Conservation (phyloP, 2,888 invertebrate genomes). For the Isotomurus palustris region DNA sequence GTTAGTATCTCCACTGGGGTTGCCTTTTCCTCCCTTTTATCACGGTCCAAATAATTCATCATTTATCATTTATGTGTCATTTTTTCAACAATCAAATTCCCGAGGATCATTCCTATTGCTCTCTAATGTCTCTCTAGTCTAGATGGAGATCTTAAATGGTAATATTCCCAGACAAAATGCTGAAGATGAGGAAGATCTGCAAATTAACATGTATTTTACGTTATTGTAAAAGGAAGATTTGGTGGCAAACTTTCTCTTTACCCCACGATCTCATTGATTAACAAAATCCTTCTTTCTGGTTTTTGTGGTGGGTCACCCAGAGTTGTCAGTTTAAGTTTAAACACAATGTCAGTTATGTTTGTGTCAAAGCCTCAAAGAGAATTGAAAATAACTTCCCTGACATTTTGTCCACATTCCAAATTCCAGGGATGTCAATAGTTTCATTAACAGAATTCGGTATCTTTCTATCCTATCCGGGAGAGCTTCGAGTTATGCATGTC, state of each 20-base stretch:
- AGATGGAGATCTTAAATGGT: too few relatives aligned
- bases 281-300: neutral
- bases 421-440: slow-evolving; percentile 26
- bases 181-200: too few relatives aligned
- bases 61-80: slow-evolving; percentile 17
- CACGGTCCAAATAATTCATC: slow-evolving; percentile 13
- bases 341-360: neutral
- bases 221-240: too few relatives aligned
- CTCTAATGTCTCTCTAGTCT: too few relatives aligned
- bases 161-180: too few relatives aligned
- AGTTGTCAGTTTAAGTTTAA: neutral
- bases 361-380: too few relatives aligned
- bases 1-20: too few relatives aligned
- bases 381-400: too few relatives aligned
- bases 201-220: too few relatives aligned
- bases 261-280: neutral
- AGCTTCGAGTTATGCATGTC: neutral
- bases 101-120: too few relatives aligned
- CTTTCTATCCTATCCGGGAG: slow-evolving; percentile 13
- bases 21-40: neutral
- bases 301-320: neutral
- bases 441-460: slow-evolving; percentile 27
- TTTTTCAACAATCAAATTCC: slow-evolving; percentile 6
- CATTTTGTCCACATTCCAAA: too few relatives aligned
- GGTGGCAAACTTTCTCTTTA: too few relatives aligned